Evolutionary conservation across 2,113 vertebrate species (phyloP), one percentile per base, ranked within the genome.

Genomic region (Ivindomyrus marchei): DNA sequence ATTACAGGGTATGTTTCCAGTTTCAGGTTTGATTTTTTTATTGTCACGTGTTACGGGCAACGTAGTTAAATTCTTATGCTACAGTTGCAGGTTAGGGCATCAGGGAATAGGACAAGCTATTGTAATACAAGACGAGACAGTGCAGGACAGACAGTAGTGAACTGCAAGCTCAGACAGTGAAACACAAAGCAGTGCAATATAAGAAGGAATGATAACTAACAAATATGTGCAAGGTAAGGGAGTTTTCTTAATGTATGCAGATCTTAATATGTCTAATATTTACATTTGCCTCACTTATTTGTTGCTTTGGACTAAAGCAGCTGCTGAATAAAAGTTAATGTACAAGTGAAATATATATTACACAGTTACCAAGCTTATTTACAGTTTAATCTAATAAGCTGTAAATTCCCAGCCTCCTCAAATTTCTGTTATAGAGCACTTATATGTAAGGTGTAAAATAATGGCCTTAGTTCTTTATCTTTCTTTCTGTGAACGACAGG

Each of bases 1-100:
- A 97, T 99, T 95, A 99, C 98, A 88, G 98, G 98, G 98, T 99
- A 94, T 96, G 97, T 95, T 53, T 21, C 27, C 15, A 42, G 8
- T 46, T 47, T 19, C 83, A 52, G 19, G 8, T 56, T 56, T 6
- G 53, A 56, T 21, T 56, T 5, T 6, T 6, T 42, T 15, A 15
- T 21, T 24, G 83, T 85, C 8, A 31, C 27, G 1, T 70, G n/a
- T 31, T 31, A 27, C n/a, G 24, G 10, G 62, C n/a, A 31, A 11
- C 27, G 8, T n/a, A 3, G n/a, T 70, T 70, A 31, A 70, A 70
- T 70, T 13, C 62, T 70, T 4, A 31, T 70, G n/a, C n/a, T 13
- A 13, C 62, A 31, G 62, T 70, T 70, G n/a, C 62, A 13, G 62
- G 62, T 31, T 13, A 31, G 10, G 27, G 3, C 62, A 70, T 70